Percentiles rank a stretch among this genome's conserved stretches.
phyloP scores from a whole-genome alignment of 2,888 invertebrate genomes.

The Sinhomidia bicolor region DNA sequence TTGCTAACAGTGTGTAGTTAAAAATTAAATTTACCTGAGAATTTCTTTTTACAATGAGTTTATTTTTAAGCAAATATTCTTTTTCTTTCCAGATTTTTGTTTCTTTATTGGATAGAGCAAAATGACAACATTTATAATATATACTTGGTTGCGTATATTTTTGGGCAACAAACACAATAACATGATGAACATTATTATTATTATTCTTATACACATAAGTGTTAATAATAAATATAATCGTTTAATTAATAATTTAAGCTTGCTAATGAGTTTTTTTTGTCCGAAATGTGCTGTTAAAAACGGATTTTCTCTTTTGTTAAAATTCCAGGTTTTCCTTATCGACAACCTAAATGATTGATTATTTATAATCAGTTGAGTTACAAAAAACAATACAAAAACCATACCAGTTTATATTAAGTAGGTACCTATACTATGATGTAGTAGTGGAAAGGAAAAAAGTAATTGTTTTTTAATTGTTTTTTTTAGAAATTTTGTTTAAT shows the following conservation, averaged over 20 bases:
- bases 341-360: not conserved
- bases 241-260: not conserved
- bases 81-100: slow-evolving; percentile 46
- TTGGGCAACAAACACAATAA: slow-evolving; percentile 19
- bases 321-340: not conserved
- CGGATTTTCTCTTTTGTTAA: not conserved
- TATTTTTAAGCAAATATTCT: slow-evolving; percentile 6
- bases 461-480: not conserved
- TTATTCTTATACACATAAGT: not conserved
- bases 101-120: slow-evolving; percentile 48
- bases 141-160: slow-evolving; percentile 24
- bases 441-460: not conserved
- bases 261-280: not conserved
- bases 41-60: not conserved
- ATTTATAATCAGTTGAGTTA: not conserved
- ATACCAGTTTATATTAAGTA: not conserved
- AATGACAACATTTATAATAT: slow-evolving; percentile 15
- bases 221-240: not conserved
- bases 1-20: not conserved
- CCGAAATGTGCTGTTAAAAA: not conserved
- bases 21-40: slow-evolving; percentile 12
- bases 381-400: slow-evolving; percentile 11
- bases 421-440: not conserved
- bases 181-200: not conserved
- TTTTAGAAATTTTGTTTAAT: not conserved